phyloP scores from a whole-genome alignment of 2,888 invertebrate genomes.

The Leucozona laternaria region DNA sequence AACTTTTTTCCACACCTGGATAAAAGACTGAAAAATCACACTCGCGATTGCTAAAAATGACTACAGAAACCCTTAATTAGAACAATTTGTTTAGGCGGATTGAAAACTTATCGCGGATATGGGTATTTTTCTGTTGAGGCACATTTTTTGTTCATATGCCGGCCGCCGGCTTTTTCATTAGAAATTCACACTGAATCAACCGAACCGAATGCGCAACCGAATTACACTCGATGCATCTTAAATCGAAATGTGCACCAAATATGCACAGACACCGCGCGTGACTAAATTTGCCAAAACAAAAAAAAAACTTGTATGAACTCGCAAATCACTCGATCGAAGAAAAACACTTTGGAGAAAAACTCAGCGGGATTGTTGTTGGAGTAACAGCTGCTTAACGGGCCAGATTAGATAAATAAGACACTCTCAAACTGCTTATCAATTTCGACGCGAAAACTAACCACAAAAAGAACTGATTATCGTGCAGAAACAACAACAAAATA shows the following conservation, averaged over 20 bases:
- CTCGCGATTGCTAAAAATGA: conserved; percentile 41
- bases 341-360: conserved; percentile 12
- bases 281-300: conserved; percentile 36
- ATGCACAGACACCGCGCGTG: conserved; percentile 36
- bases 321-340: conserved; percentile 16
- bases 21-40: conserved; percentile 11
- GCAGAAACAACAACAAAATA: neutral
- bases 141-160: conserved; percentile 7
- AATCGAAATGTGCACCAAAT: conserved; percentile 29
- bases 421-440: conserved; percentile 41
- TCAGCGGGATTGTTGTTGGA: conserved; percentile 18
- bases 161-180: conserved; percentile 54
- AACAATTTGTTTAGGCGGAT: neutral
- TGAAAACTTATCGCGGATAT: conserved; percentile 31
- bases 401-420: conserved; percentile 46
- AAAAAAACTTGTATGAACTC: conserved; percentile 14
- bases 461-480: neutral
- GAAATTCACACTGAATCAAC: conserved; percentile 60
- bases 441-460: neutral
- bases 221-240: conserved; percentile 40
- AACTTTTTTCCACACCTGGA: conserved; percentile 27
- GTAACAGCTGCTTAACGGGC: conserved; percentile 33
- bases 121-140: conserved; percentile 2
- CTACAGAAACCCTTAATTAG: conserved; percentile 15
- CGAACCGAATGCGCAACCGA: conserved; percentile 26